Evolutionary conservation across 2,113 vertebrate genomes (phyloP).

Genomic region (Cavia aperea): DNA sequence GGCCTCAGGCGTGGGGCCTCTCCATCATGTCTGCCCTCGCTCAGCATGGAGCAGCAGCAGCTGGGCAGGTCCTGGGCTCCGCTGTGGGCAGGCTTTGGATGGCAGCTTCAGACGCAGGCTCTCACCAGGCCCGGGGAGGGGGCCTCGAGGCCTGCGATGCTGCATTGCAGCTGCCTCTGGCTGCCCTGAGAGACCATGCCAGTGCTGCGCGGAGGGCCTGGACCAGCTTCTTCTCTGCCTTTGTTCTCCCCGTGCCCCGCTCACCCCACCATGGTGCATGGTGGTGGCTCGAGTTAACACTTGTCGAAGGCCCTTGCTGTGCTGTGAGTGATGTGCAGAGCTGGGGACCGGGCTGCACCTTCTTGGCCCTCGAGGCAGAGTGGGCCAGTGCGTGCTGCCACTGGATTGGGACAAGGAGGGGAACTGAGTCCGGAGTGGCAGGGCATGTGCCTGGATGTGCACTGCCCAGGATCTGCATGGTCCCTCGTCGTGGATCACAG

Average conservation of each 20-base stretch:
- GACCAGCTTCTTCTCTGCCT: accelerated
- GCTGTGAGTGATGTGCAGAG: too few species aligned
- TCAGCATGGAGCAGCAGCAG: background rate
- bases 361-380: background rate
- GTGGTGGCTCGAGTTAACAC: accelerated
- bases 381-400: background rate
- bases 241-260: background rate
- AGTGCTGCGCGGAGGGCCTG: accelerated
- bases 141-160: background rate
- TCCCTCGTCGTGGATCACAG: accelerated
- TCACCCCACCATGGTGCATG: accelerated
- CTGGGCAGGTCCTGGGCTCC: background rate
- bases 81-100: background rate
- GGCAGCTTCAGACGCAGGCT: background rate
- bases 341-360: background rate
- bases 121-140: background rate
- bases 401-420: background rate
- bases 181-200: background rate
- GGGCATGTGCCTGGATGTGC: accelerated
- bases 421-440: accelerated
- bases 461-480: accelerated
- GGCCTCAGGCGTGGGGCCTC: background rate
- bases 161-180: background rate
- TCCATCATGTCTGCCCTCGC: background rate
- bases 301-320: background rate